Percentiles rank a stretch among this genome's conserved stretches.
phyloP scores from a whole-genome alignment of 2,113 vertebrate genomes.

The Hirundichthys speculiger region DNA sequence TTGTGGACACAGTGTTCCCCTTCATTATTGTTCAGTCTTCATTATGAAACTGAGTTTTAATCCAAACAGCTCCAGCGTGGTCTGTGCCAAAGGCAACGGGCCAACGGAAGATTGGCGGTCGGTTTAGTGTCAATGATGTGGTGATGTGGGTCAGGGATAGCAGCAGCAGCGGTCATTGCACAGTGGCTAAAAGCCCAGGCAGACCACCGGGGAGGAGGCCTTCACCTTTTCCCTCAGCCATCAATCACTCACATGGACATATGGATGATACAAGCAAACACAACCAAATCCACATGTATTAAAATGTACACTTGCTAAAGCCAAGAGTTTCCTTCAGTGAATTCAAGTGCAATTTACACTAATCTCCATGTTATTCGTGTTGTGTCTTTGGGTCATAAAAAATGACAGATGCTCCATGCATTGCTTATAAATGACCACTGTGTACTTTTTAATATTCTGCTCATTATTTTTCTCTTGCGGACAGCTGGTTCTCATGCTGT shows the following conservation, averaged over 20 bases:
- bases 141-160: slow-evolving; percentile 78
- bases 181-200: slow-evolving; percentile 75
- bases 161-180: slow-evolving; percentile 77
- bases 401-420: background rate
- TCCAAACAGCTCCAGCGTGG: slow-evolving; percentile 59
- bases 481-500: background rate
- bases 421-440: background rate
- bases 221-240: slow-evolving; percentile 68
- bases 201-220: slow-evolving; percentile 79
- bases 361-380: background rate
- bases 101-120: slow-evolving; percentile 72
- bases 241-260: slow-evolving; percentile 71
- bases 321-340: background rate
- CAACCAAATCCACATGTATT: slow-evolving; percentile 40
- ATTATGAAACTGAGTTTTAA: slow-evolving; percentile 61
- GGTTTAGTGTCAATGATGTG: slow-evolving; percentile 77
- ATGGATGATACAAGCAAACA: slow-evolving; percentile 70
- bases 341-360: background rate
- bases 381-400: background rate
- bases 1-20: slow-evolving; percentile 64
- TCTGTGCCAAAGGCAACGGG: slow-evolving; percentile 61
- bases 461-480: background rate
- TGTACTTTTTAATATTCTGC: background rate
- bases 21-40: slow-evolving; percentile 61
- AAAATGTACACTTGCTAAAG: slow-evolving; percentile 16